Evolutionary conservation across 53 echinoderm and acorn worm genomes (phyloP), one percentile per base, ranked within the genome.

Genomic region (Echinarachnius parma): DNA sequence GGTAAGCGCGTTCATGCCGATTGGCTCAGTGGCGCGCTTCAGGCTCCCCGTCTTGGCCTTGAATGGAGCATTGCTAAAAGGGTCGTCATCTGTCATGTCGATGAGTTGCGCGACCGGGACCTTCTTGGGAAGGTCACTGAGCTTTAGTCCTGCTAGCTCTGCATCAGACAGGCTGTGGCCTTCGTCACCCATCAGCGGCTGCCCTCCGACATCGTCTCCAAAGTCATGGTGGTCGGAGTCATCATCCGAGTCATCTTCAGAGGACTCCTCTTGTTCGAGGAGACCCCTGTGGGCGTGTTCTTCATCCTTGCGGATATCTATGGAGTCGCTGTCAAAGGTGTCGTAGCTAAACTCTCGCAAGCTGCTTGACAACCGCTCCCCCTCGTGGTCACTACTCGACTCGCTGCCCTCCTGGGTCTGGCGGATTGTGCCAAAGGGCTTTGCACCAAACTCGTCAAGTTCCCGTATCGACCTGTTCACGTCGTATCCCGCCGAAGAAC

Each of bases 361-460:
- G 70, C 78, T 79, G 57, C 69, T 68, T 18, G 48, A 59, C 4
- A 67, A 35, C 30, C 67, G 60, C 20, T 92, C 88, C 52, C 82
- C 88, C 10, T 92, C 92, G 22, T 88, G 84, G 21, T 92, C 92
- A 15, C 92, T 92, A 62, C 92, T 92, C 7, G 92, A 92, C 24
- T 84, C 84, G 19, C 91, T 92, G 10, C 83, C 77, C 33, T 81
- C 66, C 16, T 77, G 86, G 3, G 64, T 36, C 33, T 82, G 82
- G 13, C 82, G 61, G 42, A 72, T 42, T 24, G 60, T 83, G 21
- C 83, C 83, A 39, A 92, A 92, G 2, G 92, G 92, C 34, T 81
- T 77, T 15, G 81, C 88, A 15, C 81, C 92, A 59, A 92, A 92
- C 61, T 92, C 88, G 48, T 92, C 85, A 32, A 92, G 80, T 61